phyloP scores from a whole-genome alignment of 2,888 invertebrate species.

The Campoplex capitator region DNA sequence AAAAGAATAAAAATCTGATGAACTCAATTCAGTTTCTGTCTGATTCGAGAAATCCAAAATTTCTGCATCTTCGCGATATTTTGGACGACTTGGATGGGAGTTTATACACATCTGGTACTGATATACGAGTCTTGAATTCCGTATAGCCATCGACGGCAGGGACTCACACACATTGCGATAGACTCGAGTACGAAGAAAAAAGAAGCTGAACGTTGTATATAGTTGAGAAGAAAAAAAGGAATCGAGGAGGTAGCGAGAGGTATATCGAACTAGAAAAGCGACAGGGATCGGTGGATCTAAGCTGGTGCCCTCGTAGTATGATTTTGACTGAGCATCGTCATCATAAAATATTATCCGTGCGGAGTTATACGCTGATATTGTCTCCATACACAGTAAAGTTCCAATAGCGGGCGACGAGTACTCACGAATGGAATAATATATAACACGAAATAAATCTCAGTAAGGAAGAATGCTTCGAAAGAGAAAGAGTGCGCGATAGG shows the following conservation, averaged over 20 bases:
- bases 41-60: neutral
- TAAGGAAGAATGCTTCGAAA: conserved; percentile 67
- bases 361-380: conserved; percentile 26
- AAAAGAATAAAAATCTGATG: neutral
- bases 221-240: neutral
- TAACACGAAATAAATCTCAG: conserved; percentile 52
- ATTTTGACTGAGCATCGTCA: conserved; percentile 37
- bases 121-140: neutral
- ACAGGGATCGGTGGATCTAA: conserved; percentile 9
- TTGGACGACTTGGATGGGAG: neutral
- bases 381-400: conserved; percentile 21
- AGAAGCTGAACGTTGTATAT: neutral
- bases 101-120: neutral
- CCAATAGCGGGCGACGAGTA: conserved; percentile 47
- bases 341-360: conserved; percentile 31
- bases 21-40: neutral
- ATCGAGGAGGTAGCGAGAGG: conserved; percentile 41
- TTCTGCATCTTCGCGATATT: neutral
- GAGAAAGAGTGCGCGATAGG: conserved; percentile 55
- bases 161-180: neutral
- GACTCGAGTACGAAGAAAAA: neutral
- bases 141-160: neutral
- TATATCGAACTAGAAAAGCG: neutral
- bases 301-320: conserved; percentile 30
- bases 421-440: conserved; percentile 53